Evolutionary conservation across 2,113 vertebrate species (phyloP), one percentile per base, ranked within the genome.

Genomic region (Ptilorrhoa leucosticta): DNA sequence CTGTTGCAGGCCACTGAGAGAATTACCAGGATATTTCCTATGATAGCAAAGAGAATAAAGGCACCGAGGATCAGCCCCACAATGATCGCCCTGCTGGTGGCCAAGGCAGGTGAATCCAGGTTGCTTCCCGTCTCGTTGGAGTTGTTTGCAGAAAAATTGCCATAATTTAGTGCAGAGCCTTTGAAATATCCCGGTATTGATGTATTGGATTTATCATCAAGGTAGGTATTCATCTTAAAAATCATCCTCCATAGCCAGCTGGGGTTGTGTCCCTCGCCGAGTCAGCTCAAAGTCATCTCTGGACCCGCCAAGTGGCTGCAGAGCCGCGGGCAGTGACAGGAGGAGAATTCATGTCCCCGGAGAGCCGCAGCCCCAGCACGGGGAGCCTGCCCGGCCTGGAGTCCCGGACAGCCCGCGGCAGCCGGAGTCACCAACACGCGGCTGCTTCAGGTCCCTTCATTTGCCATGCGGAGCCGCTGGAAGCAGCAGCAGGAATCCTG

Each of bases 1-100:
- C 98, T 98, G 97, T 99, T 99, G 98, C 99, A 99, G 95, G 98
- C 98, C 93, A 99, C 99, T 17, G 99, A 99, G 61, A 99, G 98
- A 94, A 99, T 99, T 48, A 99, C 99, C 48, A 99, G 94, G 96
- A 99, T 99, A 96, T 99, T 99, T 51, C 99, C 99, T 90, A 98
- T 98, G 92, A 99, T 99, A 81, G 99, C 99, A 57, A 99, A 99
- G 66, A 99, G 97, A 96, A 99, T 99, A 97, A 99, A 99, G 94
- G 99, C 98, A 63, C 99, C 99, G 89, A 99, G 98, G 56, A 99
- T 98, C 96, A 99, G 93, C 75, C 98, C 99, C 96, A 99, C 98
- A 31, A 98, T 96, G 97, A 99, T 97, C 14, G 99, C 99, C 91
- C 99, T 98, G 86, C 95, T 97, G 92, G 99, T 93, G 97, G 98